phyloP scores from a whole-genome alignment of 1,140 invertebrate species.

The Drosophila hydei region DNA sequence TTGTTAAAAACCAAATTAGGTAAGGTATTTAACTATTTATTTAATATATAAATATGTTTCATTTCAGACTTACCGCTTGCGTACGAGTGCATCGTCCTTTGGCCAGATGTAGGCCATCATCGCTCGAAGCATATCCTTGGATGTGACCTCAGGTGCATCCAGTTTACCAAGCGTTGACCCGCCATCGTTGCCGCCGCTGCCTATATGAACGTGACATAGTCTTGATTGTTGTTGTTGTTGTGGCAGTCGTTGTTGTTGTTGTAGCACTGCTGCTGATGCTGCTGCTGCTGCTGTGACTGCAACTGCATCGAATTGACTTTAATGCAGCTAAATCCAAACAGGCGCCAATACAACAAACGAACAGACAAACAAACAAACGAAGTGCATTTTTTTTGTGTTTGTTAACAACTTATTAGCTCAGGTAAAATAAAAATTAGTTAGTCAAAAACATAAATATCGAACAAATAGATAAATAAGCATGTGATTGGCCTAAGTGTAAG shows the following conservation, averaged over 20 bases:
- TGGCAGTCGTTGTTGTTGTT: conserved; percentile 61
- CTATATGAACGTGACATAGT: conserved; percentile 95
- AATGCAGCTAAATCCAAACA: conserved; percentile 82
- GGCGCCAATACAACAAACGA: conserved; percentile 81
- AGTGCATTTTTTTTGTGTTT: conserved; percentile 47
- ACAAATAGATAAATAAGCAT: conserved; percentile 16
- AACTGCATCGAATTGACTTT: conserved; percentile 78
- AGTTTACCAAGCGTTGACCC: conserved; percentile 86
- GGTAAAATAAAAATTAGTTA: conserved; percentile 37
- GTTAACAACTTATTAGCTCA: conserved; percentile 25
- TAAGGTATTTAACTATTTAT: neutral
- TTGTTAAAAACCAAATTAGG: neutral
- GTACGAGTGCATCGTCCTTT: conserved; percentile 85
- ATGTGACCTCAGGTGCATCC: conserved; percentile 87
- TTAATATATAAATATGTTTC: neutral
- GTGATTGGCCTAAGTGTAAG: neutral
- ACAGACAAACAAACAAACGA: conserved; percentile 66
- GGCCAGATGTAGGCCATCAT: conserved; percentile 99
- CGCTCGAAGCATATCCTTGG: conserved; percentile 92
- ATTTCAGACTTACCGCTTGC: conserved; percentile 59
- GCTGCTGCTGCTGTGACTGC: conserved; percentile 55
- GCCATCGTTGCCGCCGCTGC: conserved; percentile 88
- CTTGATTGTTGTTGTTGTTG: conserved; percentile 83
- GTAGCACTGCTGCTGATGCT: conserved; percentile 47
- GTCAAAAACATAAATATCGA: conserved; percentile 24